Evolutionary conservation across 2,797 vertebrate genomes (phyloP).

Genomic region (Ctenosaura bakeri): DNA sequence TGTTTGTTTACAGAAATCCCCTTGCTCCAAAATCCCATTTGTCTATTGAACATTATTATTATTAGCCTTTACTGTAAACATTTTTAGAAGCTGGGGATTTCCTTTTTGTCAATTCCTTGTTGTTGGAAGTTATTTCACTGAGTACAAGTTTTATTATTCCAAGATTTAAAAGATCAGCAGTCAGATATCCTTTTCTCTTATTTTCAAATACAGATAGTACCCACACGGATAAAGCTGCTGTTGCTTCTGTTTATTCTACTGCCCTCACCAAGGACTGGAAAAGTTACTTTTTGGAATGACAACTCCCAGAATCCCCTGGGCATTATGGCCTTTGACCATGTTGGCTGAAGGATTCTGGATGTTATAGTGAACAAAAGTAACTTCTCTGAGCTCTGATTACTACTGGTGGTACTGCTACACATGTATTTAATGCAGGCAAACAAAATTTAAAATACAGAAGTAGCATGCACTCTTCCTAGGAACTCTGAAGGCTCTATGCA

Average conservation of each 20-base stretch:
- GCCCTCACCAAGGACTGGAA: neutral
- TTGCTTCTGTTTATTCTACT: too few species aligned
- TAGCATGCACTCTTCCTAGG: neutral
- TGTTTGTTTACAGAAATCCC: neutral
- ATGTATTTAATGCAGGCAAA: too few species aligned
- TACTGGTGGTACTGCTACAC: too few species aligned
- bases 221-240: neutral
- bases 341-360: too few species aligned
- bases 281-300: too few species aligned
- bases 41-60: neutral
- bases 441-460: neutral
- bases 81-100: neutral
- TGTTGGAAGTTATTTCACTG: neutral
- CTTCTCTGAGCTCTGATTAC: too few species aligned
- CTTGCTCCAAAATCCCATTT: neutral
- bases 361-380: too few species aligned
- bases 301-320: too few species aligned
- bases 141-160: neutral
- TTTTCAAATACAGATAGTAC: neutral
- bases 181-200: neutral
- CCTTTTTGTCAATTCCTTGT: neutral
- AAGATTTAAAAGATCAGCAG: neutral
- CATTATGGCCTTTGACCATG: too few species aligned
- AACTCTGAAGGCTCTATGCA: neutral
- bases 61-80: constrained; percentile 1